A percentile compares a stretch with the other conserved stretches of the same genome.
Conservation (phyloP, 1,140 invertebrate genomes). For the Acromyrmex charruanus region DNA sequence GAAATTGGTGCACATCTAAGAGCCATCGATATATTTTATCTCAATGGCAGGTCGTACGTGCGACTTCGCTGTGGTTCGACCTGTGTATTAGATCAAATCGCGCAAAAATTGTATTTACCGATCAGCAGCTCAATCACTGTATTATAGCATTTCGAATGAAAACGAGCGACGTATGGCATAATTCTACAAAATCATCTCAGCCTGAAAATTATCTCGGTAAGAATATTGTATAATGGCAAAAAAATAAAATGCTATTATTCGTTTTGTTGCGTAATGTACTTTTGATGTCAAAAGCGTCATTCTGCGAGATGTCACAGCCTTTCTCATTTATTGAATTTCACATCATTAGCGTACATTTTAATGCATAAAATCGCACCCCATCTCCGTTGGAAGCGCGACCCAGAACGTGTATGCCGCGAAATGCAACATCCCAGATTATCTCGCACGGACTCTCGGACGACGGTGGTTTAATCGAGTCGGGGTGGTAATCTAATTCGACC, state of each 20-base stretch:
- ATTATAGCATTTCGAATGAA: not conserved
- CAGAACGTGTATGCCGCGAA: conserved; percentile 27
- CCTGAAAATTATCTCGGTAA: not conserved
- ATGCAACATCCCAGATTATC: conserved; percentile 73
- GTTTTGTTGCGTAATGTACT: not conserved
- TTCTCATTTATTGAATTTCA: conserved; percentile 40
- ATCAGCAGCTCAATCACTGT: conserved; percentile 3
- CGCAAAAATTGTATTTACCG: conserved; percentile 29
- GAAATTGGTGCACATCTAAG: conserved; percentile 49
- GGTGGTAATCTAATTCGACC: conserved; percentile 82
- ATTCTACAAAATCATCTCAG: not conserved
- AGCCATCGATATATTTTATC: conserved; percentile 55
- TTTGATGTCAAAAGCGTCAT: conserved; percentile 2
- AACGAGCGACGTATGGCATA: not conserved
- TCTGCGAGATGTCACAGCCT: not conserved
- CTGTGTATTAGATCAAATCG: conserved; percentile 45
- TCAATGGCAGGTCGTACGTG: conserved; percentile 32
- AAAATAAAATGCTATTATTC: not conserved
- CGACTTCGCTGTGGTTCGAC: not conserved
- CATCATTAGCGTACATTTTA: conserved; percentile 37
- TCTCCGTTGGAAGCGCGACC: conserved; percentile 50
- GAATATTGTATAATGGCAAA: not conserved
- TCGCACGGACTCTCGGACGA: conserved; percentile 64
- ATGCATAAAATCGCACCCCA: conserved; percentile 57
- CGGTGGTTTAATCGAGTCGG: conserved; percentile 82